Conservation (phyloP, 1,140 invertebrate species). For the Hetaerina americana region DNA sequence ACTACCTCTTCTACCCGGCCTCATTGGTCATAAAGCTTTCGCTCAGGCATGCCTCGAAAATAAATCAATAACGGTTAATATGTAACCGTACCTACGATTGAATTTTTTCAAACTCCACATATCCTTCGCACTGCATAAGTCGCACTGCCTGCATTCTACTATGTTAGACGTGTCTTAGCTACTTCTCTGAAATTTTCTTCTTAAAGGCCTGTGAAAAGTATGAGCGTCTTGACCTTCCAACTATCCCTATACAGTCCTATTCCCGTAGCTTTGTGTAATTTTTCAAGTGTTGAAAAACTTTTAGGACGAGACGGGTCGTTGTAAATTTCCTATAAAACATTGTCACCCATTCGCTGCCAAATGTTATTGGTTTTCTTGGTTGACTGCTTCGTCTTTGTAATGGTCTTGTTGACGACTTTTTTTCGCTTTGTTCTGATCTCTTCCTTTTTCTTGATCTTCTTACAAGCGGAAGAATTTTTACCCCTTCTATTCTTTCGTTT, state of each 20-base stretch:
- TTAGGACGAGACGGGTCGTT: not conserved
- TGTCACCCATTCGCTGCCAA: not conserved
- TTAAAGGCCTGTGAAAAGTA: not conserved
- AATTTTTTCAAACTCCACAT: not conserved
- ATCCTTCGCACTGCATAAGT: not conserved
- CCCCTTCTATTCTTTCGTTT: not conserved
- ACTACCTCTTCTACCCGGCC: not conserved
- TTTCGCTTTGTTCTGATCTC: not conserved
- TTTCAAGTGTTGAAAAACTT: not conserved
- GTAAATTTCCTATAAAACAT: not conserved
- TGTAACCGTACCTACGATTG: not conserved
- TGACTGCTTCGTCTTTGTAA: not conserved
- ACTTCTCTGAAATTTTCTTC: not conserved
- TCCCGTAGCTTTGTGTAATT: not conserved
- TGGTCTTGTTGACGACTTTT: not conserved
- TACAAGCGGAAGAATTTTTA: not conserved
- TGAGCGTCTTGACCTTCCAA: not conserved
- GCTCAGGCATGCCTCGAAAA: not conserved
- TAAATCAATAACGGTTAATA: not conserved
- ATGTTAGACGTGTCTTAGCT: not conserved
- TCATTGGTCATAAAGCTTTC: not conserved
- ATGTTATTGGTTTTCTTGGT: not conserved
- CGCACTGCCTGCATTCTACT: not conserved
- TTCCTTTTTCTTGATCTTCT: not conserved
- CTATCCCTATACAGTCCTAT: not conserved